Conservation (phyloP, 2,797 vertebrate genomes). For the Brachymystax lenok region DNA sequence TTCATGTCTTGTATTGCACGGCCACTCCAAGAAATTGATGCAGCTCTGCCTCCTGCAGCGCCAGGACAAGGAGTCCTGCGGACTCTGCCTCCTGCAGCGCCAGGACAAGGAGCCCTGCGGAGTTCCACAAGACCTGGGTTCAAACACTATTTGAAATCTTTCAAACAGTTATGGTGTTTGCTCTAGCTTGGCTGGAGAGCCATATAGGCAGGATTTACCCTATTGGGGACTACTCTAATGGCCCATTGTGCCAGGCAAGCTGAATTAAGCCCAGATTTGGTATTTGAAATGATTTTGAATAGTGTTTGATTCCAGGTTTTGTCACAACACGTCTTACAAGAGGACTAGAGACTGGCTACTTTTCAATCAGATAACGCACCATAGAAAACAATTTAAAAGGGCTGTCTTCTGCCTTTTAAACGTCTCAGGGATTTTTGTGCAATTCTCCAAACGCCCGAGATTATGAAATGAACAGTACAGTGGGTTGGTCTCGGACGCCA, state of each 20-base stretch:
- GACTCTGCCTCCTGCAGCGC: not conserved
- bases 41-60: not conserved
- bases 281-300: too few relatives aligned
- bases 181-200: not conserved
- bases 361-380: slow-evolving; percentile 29
- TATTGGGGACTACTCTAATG: not conserved
- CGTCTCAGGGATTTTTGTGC: not conserved
- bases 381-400: slow-evolving; percentile 16
- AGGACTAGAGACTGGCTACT: slow-evolving; percentile 18
- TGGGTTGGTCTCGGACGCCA: not conserved
- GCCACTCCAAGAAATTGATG: slow-evolving; percentile 32
- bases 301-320: not conserved
- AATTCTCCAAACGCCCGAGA: not conserved
- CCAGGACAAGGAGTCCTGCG: slow-evolving; percentile 17
- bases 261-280: not conserved
- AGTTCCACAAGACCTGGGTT: not conserved
- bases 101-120: not conserved
- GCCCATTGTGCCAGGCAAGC: not conserved
- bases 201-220: too few relatives aligned
- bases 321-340: slow-evolving; percentile 12
- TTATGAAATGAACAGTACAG: not conserved
- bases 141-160: not conserved
- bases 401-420: slow-evolving; percentile 13
- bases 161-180: not conserved
- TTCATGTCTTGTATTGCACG: slow-evolving; percentile 31